Evolutionary conservation across 2,113 vertebrate species (phyloP).

Genomic region (Rousettus leschenaultii): DNA sequence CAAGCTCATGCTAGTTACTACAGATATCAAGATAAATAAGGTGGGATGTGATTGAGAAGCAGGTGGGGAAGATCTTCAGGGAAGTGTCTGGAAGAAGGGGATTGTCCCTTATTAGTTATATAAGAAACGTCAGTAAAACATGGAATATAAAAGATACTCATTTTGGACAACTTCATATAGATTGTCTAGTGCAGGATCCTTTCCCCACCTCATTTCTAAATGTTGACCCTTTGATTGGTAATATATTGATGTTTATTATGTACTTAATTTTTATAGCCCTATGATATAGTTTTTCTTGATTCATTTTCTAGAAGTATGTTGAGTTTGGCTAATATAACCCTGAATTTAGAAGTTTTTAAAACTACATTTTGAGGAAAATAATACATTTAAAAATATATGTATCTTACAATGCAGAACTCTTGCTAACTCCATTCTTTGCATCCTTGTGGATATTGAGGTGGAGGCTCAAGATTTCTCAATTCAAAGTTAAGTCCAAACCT

Average conservation of each 20-base stretch:
- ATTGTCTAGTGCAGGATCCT: neutral
- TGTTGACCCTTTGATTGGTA: neutral
- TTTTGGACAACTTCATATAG: neutral
- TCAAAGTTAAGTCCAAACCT: constrained; percentile 44
- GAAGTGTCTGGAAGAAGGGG: neutral
- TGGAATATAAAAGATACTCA: neutral
- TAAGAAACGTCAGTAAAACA: neutral
- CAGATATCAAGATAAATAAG: neutral
- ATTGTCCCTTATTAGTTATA: neutral
- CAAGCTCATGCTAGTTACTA: neutral
- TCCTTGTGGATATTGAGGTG: neutral
- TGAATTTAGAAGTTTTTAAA: neutral
- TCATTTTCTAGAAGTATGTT: neutral
- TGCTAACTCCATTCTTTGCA: constrained; percentile 23
- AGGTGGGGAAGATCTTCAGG: neutral
- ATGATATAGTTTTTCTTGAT: neutral
- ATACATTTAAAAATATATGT: neutral
- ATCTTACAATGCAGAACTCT: neutral
- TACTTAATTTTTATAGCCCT: neutral
- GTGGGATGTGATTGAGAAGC: neutral
- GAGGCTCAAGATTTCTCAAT: constrained; percentile 15
- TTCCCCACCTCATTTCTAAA: neutral
- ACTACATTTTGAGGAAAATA: neutral
- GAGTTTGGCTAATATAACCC: neutral
- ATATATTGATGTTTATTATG: neutral